Conservation (phyloP, 2,888 invertebrate species). For the Acronicta psi region DNA sequence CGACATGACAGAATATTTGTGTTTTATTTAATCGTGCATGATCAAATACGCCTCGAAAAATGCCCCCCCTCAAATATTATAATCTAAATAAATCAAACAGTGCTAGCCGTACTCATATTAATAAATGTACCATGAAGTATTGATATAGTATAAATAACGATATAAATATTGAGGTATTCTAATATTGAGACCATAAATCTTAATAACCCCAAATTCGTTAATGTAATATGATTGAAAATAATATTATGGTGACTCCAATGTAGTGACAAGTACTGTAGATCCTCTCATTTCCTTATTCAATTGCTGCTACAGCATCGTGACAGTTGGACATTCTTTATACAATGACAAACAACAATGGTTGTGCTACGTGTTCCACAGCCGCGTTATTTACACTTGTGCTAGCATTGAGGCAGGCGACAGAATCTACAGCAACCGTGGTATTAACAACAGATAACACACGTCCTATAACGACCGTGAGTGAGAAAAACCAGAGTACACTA, state of each 20-base stretch:
- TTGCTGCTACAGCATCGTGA: conserved; percentile 13
- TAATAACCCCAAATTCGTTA: conserved; percentile 41
- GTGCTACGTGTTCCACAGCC: conserved; percentile 56
- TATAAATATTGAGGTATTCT: conserved; percentile 13
- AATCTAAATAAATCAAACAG: conserved; percentile 18
- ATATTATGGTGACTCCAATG: conserved; percentile 23
- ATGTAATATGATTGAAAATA: conserved; percentile 22
- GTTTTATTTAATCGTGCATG: conserved; percentile 36
- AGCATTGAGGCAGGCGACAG: conserved; percentile 70
- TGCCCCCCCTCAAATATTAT: background rate
- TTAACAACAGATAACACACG: conserved; percentile 46
- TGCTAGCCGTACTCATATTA: conserved; percentile 18
- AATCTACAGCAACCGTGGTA: conserved; percentile 72
- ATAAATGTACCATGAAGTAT: conserved; percentile 12
- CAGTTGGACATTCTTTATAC: conserved; percentile 24
- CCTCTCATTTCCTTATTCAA: conserved; percentile 64
- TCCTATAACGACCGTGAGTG: conserved; percentile 31
- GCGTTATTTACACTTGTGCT: conserved; percentile 66
- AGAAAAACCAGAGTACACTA: conserved; percentile 24
- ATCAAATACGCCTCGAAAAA: conserved; percentile 21
- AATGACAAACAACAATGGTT: conserved; percentile 34
- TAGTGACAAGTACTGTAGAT: conserved; percentile 62
- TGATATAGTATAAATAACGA: conserved; percentile 15
- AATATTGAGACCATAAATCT: conserved; percentile 15
- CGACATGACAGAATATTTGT: conserved; percentile 29